Evolutionary conservation across 35 echinoderm and acorn worm species (phyloP).

Genomic region (Ophiothrix spiculata): DNA sequence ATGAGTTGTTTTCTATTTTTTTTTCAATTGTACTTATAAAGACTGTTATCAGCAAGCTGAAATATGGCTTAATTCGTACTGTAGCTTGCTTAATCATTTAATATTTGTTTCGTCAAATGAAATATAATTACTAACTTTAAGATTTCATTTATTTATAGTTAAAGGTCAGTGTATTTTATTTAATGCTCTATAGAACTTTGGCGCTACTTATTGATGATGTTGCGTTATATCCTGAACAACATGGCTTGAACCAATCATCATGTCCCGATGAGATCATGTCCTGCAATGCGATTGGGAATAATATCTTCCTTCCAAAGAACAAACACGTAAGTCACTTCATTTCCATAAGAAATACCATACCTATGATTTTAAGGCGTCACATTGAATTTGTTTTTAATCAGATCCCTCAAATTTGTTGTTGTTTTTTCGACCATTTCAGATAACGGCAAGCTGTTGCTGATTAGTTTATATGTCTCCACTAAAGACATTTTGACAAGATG

Average conservation of each 20-base stretch:
- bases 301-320: background rate
- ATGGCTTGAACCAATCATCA: background rate
- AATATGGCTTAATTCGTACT: background rate
- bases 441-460: background rate
- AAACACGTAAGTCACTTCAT: background rate
- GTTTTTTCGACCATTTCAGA: background rate
- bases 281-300: background rate
- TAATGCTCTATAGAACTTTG: too few relatives aligned
- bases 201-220: background rate
- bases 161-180: too few relatives aligned
- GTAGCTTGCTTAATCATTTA: background rate
- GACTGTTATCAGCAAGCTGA: background rate
- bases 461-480: too few relatives aligned
- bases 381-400: background rate
- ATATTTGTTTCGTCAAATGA: too few relatives aligned
- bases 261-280: background rate
- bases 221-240: background rate
- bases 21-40: background rate
- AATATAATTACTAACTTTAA: too few relatives aligned
- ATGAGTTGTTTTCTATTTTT: background rate
- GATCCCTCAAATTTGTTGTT: background rate
- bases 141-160: too few relatives aligned
- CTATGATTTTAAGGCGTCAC: background rate
- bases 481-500: too few relatives aligned
- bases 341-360: background rate